Evolutionary conservation across 2,113 vertebrate species (phyloP).

Genomic region (Caretta caretta): DNA sequence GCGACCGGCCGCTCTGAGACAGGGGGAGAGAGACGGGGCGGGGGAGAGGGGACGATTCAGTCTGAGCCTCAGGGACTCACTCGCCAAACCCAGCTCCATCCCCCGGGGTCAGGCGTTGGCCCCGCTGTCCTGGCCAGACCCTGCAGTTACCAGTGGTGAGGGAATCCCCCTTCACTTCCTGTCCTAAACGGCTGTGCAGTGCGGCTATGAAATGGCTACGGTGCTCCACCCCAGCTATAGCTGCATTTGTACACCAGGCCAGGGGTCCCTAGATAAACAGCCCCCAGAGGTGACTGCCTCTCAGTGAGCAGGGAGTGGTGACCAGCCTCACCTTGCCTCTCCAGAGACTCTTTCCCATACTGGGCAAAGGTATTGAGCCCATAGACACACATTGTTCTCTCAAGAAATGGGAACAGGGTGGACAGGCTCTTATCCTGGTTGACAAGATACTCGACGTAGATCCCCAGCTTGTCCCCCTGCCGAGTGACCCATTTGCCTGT

Average conservation of each 20-base stretch:
- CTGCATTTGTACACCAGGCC: neutral
- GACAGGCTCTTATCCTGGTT: neutral
- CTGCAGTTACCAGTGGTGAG: too few relatives aligned
- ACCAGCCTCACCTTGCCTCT: neutral
- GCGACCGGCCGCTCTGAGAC: neutral
- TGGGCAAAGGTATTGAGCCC: neutral
- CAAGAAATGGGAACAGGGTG: neutral
- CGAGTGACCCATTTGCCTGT: neutral
- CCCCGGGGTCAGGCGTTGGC: neutral
- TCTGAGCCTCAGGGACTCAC: neutral
- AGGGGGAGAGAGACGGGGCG: neutral
- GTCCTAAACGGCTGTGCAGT: neutral
- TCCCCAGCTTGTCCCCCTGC: accelerated
- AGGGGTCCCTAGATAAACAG: neutral
- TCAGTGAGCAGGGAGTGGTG: too few relatives aligned
- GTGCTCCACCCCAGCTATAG: neutral
- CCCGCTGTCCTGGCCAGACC: neutral
- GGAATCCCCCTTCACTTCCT: neutral
- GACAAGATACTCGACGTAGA: accelerated
- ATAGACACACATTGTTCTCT: neutral
- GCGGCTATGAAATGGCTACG: neutral
- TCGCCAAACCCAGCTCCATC: neutral
- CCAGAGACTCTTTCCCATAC: neutral
- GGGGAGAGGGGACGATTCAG: neutral
- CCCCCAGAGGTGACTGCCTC: too few relatives aligned